Evolutionary conservation across 1,140 invertebrate species (phyloP).

Genomic region (Procambarus clarkii): DNA sequence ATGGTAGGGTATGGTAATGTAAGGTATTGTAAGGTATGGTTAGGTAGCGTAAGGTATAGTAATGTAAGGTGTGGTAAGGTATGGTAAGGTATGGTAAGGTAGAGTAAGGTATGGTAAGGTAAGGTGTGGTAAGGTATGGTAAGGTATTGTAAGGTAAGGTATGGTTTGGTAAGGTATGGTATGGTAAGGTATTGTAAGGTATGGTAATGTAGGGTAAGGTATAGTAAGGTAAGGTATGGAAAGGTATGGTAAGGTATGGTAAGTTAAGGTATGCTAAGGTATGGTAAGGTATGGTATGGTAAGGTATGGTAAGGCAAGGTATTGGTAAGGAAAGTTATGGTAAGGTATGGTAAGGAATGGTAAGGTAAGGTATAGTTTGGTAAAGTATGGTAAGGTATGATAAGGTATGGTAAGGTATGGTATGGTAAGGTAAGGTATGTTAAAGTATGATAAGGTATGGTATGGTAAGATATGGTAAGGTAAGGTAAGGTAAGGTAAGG

Average conservation of each 20-base stretch:
- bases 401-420: background rate
- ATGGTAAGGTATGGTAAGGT: too few species aligned
- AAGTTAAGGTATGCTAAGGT: background rate
- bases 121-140: too few species aligned
- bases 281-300: background rate
- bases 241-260: background rate
- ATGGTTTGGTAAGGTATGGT: too few species aligned
- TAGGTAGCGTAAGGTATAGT: too few species aligned
- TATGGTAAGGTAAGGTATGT: background rate
- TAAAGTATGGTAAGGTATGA: background rate
- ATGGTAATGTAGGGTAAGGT: background rate
- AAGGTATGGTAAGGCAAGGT: background rate
- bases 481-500: too few species aligned
- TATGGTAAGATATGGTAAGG: too few species aligned
- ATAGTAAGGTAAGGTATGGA: slow-evolving; percentile 5
- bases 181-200: too few species aligned
- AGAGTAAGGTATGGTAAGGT: too few species aligned
- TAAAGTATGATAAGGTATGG: background rate
- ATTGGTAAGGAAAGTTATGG: background rate
- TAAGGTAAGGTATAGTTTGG: background rate
- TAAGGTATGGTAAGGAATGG: background rate
- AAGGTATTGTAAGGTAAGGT: too few species aligned
- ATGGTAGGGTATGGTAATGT: too few species aligned
- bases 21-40: too few species aligned
- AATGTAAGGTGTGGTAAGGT: too few species aligned